Base-by-base conservation (phyloP, 2,797 vertebrate genomes). In the Erpetoichthys calabaricus region DNA sequence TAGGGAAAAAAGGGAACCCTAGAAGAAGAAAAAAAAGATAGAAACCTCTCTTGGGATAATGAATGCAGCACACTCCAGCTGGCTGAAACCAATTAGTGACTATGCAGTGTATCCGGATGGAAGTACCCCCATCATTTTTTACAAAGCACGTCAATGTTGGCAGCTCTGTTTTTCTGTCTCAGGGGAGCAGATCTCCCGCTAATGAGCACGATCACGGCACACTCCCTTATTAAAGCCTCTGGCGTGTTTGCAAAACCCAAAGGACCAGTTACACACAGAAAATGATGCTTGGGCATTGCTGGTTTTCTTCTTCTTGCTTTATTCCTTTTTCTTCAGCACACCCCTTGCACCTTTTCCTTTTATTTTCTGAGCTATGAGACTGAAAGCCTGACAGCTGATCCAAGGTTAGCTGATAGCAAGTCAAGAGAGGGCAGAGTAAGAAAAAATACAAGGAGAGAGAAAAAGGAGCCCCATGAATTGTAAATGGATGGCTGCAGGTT, bases 11-110 rank as follows among this genome's bases (percentile, higher is more conserved):
- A 25, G 25, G 25, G 25, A 25, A 25, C 25, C 25, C 25, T 25
- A 25, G 25, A 25, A 25, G 5, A 4, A 42, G 3, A 41, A 42
- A 42, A 53, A 25, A 42, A 6, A 42, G 53, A 54, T 42, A 1
- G 10, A 8, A 7, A 54, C n/a, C 7, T 9, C 25, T n/a, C 7
- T 45, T 7, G 6, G 45, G 51, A 59, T 59, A 54, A 54, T 46
- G 41, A 46, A 9, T 46, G 6, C 9, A 46, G 52, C 55, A 45
- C 51, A 55, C 55, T 47, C 51, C 73, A 76, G 67, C 68, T 69
- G 64, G 62, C 68, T 56, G 59, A 75, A 72, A 72, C 70, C 74
- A 71, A 69, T 83, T 74, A 80, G 67, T 74, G 71, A 62, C 60
- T 72, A 64, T 65, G 56, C 56, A 69, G 67, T 68, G 42, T 42